Conservation (phyloP, 2,888 invertebrate species). For the Malachius bipustulatus region DNA sequence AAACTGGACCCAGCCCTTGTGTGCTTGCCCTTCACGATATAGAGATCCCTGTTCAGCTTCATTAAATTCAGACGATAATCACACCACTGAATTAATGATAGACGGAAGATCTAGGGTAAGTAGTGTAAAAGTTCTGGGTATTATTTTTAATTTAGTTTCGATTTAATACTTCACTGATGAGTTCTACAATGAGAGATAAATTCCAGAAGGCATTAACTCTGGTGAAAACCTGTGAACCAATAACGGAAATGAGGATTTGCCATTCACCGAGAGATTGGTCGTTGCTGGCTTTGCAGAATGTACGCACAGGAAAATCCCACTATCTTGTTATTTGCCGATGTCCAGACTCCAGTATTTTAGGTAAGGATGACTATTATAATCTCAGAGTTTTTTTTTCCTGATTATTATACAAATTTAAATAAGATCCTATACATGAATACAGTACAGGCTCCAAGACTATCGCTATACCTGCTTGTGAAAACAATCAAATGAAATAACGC, state of each 20-base stretch:
- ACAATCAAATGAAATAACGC: too few relatives aligned
- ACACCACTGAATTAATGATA: conserved; percentile 81
- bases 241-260: conserved; percentile 83
- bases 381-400: neutral
- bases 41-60: conserved; percentile 86
- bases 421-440: too few relatives aligned
- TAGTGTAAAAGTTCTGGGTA: conserved; percentile 11
- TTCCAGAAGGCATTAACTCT: conserved; percentile 66
- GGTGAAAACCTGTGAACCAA: conserved; percentile 88
- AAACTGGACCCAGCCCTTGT: conserved; percentile 86
- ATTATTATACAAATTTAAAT: too few relatives aligned
- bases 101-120: conserved; percentile 73
- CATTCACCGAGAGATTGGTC: conserved; percentile 86
- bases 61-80: conserved; percentile 79
- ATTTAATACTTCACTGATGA: neutral
- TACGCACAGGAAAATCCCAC: conserved; percentile 86
- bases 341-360: conserved; percentile 71
- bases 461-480: too few relatives aligned
- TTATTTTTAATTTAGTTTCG: neutral
- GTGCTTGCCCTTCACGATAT: conserved; percentile 82
- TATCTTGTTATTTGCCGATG: conserved; percentile 87
- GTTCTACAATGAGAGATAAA: conserved; percentile 7
- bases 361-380: conserved; percentile 51
- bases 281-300: conserved; percentile 77
- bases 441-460: too few relatives aligned